Conservation (phyloP, 2,113 vertebrate species). For the Falcunculus frontatus region DNA sequence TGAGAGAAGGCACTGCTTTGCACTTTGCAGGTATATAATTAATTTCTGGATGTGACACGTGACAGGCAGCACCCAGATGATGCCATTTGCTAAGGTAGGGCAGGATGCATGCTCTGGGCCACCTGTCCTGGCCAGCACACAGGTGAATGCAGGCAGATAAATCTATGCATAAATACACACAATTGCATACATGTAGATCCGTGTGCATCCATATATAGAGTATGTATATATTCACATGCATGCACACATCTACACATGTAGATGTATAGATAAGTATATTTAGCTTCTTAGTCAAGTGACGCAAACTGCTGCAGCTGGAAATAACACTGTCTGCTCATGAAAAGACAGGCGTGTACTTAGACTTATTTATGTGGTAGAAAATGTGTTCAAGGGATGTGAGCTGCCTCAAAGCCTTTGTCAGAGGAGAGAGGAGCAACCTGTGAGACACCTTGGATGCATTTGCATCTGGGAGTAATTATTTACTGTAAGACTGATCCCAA, state of each 20-base stretch:
- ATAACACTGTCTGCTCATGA: conserved; percentile 34
- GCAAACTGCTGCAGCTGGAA: conserved; percentile 52
- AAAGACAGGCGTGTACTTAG: neutral
- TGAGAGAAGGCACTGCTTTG: neutral
- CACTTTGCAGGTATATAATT: neutral
- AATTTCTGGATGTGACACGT: neutral
- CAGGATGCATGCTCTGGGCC: neutral
- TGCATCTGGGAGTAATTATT: neutral
- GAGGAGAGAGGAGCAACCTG: neutral
- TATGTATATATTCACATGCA: neutral
- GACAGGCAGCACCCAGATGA: neutral
- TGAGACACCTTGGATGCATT: neutral
- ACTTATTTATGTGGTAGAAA: conserved; percentile 14
- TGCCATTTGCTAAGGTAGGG: neutral
- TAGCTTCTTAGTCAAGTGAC: conserved; percentile 50
- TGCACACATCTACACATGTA: neutral
- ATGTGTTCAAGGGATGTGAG: neutral
- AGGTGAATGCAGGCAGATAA: neutral
- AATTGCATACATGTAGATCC: neutral
- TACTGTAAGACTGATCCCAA: neutral
- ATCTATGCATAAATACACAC: neutral
- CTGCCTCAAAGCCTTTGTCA: conserved; percentile 12
- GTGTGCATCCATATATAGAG: neutral
- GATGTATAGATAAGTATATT: conserved; percentile 28
- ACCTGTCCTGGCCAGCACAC: neutral